Percentiles rank a stretch among this genome's conserved stretches.
Evolutionary conservation across 2,113 vertebrate genomes (phyloP).

Genomic region (Phainopepla nitens): DNA sequence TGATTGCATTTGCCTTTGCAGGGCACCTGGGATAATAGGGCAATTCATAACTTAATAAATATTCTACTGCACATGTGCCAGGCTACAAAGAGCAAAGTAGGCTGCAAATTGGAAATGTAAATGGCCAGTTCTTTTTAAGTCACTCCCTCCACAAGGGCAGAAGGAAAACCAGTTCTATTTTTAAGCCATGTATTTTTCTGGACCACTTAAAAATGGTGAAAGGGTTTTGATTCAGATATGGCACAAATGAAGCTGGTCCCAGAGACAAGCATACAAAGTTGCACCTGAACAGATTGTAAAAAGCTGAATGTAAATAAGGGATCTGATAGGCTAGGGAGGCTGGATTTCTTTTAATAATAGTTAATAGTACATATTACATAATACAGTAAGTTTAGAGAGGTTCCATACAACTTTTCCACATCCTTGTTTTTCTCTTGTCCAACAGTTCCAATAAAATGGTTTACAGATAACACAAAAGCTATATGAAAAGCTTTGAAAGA

Average conservation of each 20-base stretch:
- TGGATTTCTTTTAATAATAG: neutral
- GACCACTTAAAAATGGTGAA: neutral
- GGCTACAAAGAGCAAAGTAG: slow-evolving; percentile 34
- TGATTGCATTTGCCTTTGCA: slow-evolving; percentile 15
- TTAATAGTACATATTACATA: neutral
- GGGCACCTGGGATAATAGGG: slow-evolving; percentile 31
- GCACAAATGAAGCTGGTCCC: neutral
- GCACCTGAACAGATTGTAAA: neutral
- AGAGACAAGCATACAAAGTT: neutral
- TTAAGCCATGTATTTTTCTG: neutral
- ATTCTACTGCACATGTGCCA: slow-evolving; percentile 42
- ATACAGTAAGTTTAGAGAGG: neutral
- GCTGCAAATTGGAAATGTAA: neutral
- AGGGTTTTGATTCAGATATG: neutral
- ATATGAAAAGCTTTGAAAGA: neutral
- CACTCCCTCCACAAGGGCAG: neutral
- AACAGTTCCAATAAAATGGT: neutral
- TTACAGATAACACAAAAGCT: neutral
- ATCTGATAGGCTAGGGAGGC: neutral
- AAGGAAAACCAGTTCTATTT: neutral
- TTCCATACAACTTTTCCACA: neutral
- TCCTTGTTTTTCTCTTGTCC: neutral
- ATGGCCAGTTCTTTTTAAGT: slow-evolving; percentile 1
- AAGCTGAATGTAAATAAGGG: neutral
- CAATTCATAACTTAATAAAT: slow-evolving; percentile 53